Percentiles rank a stretch among this genome's conserved stretches.
These are phyloP conservation scores for Meloidogyne hapla DNA, from an alignment of 1,140 invertebrate genomes.

Conservation along the genomic window DNA sequence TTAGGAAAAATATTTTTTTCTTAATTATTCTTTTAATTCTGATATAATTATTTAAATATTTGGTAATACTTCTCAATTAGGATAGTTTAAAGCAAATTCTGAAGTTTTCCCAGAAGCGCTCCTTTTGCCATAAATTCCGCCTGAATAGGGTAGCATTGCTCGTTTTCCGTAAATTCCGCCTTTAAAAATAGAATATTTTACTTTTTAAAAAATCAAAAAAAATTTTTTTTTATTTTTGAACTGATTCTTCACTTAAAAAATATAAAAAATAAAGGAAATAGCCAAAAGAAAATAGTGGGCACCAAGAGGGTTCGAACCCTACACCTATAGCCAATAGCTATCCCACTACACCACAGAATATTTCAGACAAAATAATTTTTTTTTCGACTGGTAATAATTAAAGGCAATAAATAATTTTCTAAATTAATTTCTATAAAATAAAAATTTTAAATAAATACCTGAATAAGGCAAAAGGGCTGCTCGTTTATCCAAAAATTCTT, in stretches of 20 bases:
- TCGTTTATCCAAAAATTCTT: conserved; percentile 13
- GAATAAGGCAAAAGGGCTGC: conserved; percentile 15
- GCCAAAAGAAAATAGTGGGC: too few relatives aligned
- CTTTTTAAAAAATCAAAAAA: too few relatives aligned
- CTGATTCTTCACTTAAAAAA: neutral
- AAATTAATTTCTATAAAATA: neutral
- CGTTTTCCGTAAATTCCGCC: conserved; percentile 49
- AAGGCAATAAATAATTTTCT: neutral
- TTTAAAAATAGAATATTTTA: neutral
- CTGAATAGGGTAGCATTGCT: conserved; percentile 41
- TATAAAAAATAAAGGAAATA: neutral
- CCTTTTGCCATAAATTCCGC: conserved; percentile 47
- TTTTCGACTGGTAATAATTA: neutral
- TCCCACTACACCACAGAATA: too few relatives aligned
- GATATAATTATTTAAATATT: neutral
- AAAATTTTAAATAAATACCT: neutral
- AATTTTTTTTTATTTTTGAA: too few relatives aligned
- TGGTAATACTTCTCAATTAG: neutral
- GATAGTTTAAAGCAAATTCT: neutral
- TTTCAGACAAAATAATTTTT: too few relatives aligned
- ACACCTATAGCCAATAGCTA: too few relatives aligned
- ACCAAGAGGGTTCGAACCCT: too few relatives aligned
- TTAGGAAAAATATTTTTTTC: neutral
- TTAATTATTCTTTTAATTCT: neutral
- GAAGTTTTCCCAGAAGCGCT: neutral